A percentile compares a stretch with the other conserved stretches of the same genome.
phyloP scores from a whole-genome alignment of 1,140 invertebrate genomes.

The Hylaeus volcanicus region DNA sequence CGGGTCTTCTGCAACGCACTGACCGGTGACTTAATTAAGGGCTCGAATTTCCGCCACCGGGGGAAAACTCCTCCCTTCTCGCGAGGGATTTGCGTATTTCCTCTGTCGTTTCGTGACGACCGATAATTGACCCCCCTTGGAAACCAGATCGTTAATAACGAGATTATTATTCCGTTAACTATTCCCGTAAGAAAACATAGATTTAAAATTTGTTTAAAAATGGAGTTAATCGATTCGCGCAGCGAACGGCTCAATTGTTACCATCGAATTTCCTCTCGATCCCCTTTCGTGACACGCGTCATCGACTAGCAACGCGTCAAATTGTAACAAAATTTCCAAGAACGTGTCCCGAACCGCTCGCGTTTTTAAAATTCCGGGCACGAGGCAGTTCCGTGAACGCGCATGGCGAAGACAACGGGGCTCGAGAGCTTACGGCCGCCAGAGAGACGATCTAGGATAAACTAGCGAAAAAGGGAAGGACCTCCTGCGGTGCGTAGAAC shows the following conservation, averaged over 20 bases:
- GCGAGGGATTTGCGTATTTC: not conserved
- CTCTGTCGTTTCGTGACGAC: slow-evolving; percentile 29
- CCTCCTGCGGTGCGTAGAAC: slow-evolving; percentile 51
- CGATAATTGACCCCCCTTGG: slow-evolving; percentile 29
- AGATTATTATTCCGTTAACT: too few relatives aligned
- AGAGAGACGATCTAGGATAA: slow-evolving; percentile 46
- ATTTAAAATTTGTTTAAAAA: too few relatives aligned
- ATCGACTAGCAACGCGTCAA: too few relatives aligned
- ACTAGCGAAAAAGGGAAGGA: slow-evolving; percentile 45
- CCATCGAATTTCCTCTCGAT: too few relatives aligned
- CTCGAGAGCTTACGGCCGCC: slow-evolving; percentile 7
- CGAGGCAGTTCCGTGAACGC: slow-evolving; percentile 23
- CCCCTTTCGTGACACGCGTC: too few relatives aligned
- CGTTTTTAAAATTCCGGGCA: slow-evolving; percentile 31
- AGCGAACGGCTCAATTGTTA: too few relatives aligned
- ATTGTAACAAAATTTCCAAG: slow-evolving; percentile 1
- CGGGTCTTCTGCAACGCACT: not conserved
- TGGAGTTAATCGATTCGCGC: too few relatives aligned
- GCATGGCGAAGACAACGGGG: not conserved
- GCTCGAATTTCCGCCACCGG: not conserved
- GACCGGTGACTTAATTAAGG: slow-evolving; percentile 37
- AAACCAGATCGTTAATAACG: too few relatives aligned
- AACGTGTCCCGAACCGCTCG: not conserved
- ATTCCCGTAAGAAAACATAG: too few relatives aligned
- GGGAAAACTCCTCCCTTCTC: not conserved